phyloP scores from a whole-genome alignment of 2,888 invertebrate genomes.

The Agonopterix alstromeriana region DNA sequence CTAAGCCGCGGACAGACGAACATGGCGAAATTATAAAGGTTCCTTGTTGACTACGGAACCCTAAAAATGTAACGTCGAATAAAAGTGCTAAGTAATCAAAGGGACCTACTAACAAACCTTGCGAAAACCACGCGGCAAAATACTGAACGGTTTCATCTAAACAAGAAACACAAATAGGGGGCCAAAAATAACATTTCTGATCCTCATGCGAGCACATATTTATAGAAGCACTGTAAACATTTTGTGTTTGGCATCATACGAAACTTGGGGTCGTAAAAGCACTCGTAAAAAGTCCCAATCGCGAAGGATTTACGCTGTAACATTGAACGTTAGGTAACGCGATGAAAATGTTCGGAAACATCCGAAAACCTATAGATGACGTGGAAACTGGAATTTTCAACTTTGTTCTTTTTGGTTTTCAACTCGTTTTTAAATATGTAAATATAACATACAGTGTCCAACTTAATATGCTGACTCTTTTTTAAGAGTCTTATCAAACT shows the following conservation, averaged over 20 bases:
- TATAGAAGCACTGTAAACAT: conserved; percentile 9
- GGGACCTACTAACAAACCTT: no score
- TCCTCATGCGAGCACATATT: neutral
- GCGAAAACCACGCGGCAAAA: no score
- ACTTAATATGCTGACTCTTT: no score
- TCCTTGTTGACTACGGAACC: no score
- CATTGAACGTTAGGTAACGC: neutral
- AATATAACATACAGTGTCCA: no score
- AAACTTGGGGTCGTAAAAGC: conserved; percentile 16
- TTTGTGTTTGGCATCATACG: conserved; percentile 7
- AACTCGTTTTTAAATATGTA: no score
- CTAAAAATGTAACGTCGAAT: no score
- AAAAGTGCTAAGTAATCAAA: no score
- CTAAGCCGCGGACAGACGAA: no score
- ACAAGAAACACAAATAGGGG: conserved; percentile 2
- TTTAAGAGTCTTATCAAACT: no score
- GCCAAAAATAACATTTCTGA: conserved; percentile 3
- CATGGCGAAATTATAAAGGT: no score
- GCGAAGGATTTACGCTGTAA: conserved; percentile 20
- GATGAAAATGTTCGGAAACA: conserved; percentile 2
- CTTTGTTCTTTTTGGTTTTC: neutral
- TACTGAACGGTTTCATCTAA: neutral
- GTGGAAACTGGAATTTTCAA: neutral
- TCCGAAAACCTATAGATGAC: neutral
- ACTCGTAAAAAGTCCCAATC: conserved; percentile 35